phyloP scores from a whole-genome alignment of 2,797 vertebrate genomes.

The Schizopygopsis malacanthus region DNA sequence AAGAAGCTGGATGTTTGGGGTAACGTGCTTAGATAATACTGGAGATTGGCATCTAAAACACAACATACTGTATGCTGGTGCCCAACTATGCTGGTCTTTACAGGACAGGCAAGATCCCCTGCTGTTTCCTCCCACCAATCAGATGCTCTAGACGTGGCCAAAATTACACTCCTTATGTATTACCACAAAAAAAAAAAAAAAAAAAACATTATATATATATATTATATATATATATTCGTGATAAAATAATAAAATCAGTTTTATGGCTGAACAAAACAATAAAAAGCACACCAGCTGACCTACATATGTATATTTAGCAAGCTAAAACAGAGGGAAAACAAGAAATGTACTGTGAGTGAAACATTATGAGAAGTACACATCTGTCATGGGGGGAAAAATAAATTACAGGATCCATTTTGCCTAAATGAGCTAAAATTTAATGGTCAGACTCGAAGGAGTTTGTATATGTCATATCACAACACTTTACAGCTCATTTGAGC shows the following conservation, averaged over 20 bases:
- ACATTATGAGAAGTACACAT: conserved; percentile 12
- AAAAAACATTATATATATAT: no score
- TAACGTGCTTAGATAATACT: not conserved
- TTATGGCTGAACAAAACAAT: not conserved
- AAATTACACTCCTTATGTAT: not conserved
- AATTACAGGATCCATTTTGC: conserved; percentile 22
- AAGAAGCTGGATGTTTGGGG: not conserved
- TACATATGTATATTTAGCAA: conserved; percentile 17
- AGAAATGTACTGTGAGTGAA: conserved; percentile 18
- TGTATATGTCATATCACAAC: conserved; percentile 49
- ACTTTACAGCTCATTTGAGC: conserved; percentile 65
- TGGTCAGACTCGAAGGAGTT: conserved; percentile 28
- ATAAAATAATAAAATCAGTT: not conserved
- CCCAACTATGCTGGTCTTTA: not conserved
- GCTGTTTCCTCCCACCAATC: not conserved
- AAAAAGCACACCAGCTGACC: conserved; percentile 25
- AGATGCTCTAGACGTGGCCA: conserved; percentile 2
- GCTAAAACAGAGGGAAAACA: not conserved
- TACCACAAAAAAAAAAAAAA: not conserved
- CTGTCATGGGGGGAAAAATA: not conserved
- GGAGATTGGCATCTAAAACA: not conserved
- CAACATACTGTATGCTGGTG: not conserved
- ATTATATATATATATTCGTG: not conserved
- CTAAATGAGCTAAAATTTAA: conserved; percentile 16
- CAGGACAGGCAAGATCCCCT: conserved; percentile 1